These are phyloP conservation scores for Nyctalus aviator DNA, from an alignment of 2,797 vertebrate species.

Conservation along the genomic window DNA sequence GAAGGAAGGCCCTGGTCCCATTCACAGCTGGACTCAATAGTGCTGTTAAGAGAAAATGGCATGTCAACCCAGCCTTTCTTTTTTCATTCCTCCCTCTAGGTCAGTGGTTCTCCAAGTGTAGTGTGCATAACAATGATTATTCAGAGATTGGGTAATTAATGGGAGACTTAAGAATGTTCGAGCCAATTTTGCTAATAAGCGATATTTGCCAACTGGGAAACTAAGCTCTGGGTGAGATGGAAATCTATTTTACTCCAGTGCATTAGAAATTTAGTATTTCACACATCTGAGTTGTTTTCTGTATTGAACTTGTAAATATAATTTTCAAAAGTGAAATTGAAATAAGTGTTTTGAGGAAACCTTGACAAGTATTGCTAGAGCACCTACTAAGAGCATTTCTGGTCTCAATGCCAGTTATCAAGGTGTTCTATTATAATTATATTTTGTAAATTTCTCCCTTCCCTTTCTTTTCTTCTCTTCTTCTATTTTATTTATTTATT, in stretches of 20 bases:
- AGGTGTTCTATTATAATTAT: background rate
- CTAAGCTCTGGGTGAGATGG: background rate
- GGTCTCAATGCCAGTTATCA: background rate
- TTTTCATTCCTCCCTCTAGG: background rate
- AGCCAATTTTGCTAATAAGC: slow-evolving; percentile 51
- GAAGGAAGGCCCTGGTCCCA: background rate
- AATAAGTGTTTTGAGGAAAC: slow-evolving; percentile 26
- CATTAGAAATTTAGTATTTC: slow-evolving; percentile 29
- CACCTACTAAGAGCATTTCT: background rate
- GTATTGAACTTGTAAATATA: slow-evolving; percentile 30
- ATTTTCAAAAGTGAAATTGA: slow-evolving; percentile 35
- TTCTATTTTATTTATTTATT: background rate
- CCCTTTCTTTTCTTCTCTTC: background rate
- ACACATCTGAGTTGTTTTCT: slow-evolving; percentile 1
- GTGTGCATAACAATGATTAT: background rate
- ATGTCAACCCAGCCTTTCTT: background rate
- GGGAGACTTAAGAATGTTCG: slow-evolving; percentile 23
- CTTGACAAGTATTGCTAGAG: background rate
- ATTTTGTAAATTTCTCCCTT: background rate
- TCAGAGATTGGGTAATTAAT: slow-evolving; percentile 39
- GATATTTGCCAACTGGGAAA: slow-evolving; percentile 50
- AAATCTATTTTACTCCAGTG: background rate
- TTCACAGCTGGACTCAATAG: background rate
- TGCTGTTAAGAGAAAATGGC: background rate
- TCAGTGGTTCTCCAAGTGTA: background rate